phyloP scores from a whole-genome alignment of 2,113 vertebrate species.

The Lamprologus speciosus region DNA sequence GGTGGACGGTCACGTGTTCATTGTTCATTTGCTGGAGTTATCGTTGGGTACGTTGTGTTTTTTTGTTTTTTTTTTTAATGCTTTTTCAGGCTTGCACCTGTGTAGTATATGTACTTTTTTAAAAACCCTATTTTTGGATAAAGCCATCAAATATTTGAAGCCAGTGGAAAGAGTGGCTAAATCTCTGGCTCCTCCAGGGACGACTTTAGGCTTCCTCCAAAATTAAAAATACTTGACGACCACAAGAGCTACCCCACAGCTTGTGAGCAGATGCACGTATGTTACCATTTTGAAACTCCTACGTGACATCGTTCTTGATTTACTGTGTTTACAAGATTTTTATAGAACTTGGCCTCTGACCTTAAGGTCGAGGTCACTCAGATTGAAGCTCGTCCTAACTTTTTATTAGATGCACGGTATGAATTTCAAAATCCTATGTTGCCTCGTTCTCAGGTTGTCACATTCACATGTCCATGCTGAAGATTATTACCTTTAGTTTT shows the following conservation, averaged over 20 bases:
- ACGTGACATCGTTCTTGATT: not conserved
- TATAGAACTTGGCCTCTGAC: not conserved
- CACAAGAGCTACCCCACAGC: not conserved
- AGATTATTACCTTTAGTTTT: not conserved
- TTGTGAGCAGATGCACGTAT: not conserved
- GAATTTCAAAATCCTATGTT: not conserved
- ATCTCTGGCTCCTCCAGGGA: not conserved
- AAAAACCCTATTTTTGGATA: not conserved
- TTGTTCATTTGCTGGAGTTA: not conserved
- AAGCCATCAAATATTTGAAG: not conserved
- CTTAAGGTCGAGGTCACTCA: not conserved
- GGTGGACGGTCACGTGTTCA: accelerated
- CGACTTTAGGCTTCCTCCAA: not conserved
- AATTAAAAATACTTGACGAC: not conserved
- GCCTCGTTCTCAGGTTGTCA: not conserved
- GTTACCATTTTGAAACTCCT: not conserved
- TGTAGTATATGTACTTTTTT: not conserved
- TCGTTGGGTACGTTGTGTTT: accelerated
- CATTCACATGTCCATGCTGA: not conserved
- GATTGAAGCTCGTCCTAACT: not conserved
- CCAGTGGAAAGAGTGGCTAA: not conserved
- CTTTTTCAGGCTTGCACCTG: not conserved
- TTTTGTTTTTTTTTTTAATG: accelerated
- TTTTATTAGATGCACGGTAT: not conserved
- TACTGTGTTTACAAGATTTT: not conserved